Evolutionary conservation across 2,797 vertebrate genomes (phyloP).

Genomic region (Gymnothorax javanicus): DNA sequence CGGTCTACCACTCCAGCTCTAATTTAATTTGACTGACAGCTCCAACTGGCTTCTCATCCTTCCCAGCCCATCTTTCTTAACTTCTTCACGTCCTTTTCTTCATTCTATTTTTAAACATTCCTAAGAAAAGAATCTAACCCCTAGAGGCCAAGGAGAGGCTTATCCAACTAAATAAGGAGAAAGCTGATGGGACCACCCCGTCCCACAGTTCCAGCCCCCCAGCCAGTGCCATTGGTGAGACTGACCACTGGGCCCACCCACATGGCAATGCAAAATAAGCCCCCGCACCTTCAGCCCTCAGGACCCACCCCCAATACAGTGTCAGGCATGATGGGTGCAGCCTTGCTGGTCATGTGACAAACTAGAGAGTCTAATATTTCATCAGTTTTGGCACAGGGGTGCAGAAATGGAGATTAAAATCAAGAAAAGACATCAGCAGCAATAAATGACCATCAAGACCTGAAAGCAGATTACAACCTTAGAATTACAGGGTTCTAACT

Average conservation of each 20-base stretch:
- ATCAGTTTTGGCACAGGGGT: not conserved
- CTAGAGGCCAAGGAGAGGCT: slow-evolving; percentile 18
- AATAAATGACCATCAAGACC: not conserved
- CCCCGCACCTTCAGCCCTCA: not conserved
- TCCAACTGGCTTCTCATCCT: slow-evolving; percentile 9
- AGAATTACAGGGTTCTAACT: no score
- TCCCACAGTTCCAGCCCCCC: not conserved
- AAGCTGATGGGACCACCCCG: slow-evolving; percentile 10
- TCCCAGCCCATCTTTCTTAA: not conserved
- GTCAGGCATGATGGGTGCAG: not conserved
- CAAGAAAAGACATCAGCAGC: not conserved
- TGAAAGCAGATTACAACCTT: no score
- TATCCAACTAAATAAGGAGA: slow-evolving; percentile 40
- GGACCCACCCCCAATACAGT: not conserved
- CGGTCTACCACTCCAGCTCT: not conserved
- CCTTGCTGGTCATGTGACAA: not conserved
- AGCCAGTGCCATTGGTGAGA: not conserved
- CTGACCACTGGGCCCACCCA: not conserved
- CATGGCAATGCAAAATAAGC: not conserved
- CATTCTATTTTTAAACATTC: slow-evolving; percentile 36
- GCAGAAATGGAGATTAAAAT: not conserved
- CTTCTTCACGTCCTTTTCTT: not conserved
- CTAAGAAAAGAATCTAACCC: slow-evolving; percentile 26
- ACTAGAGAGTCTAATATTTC: not conserved
- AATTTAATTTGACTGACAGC: slow-evolving; percentile 24